Evolutionary conservation across 2,113 vertebrate species (phyloP).

Genomic region (Ceratotherium simum): DNA sequence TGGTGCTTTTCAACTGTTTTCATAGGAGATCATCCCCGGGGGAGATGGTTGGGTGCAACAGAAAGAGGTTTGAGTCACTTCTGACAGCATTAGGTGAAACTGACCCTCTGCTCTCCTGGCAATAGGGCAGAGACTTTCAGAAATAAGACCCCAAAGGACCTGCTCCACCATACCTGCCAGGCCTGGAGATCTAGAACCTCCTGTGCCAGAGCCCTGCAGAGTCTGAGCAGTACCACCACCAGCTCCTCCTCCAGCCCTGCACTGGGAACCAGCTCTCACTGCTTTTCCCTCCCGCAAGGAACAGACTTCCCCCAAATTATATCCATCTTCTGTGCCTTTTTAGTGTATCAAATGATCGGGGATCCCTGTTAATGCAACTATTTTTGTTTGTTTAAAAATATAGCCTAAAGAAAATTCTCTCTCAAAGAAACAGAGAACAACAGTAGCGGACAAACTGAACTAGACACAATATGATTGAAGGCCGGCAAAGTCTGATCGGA

Average conservation of each 20-base stretch:
- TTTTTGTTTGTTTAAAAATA: neutral
- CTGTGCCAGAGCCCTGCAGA: neutral
- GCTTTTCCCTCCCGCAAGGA: neutral
- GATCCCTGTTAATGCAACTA: neutral
- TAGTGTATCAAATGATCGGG: neutral
- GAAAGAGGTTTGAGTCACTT: neutral
- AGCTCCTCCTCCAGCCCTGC: neutral
- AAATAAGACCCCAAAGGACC: neutral
- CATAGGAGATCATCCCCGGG: neutral
- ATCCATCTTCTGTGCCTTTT: neutral
- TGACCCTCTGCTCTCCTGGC: neutral
- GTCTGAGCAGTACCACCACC: neutral
- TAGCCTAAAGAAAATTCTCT: neutral
- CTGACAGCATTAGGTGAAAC: neutral
- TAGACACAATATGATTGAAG: neutral
- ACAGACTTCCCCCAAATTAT: neutral
- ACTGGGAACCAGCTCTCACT: neutral
- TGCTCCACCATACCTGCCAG: neutral
- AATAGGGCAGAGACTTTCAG: neutral
- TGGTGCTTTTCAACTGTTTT: neutral
- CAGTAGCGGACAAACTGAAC: neutral
- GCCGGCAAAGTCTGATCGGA: neutral
- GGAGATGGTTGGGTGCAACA: neutral
- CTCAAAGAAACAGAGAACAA: neutral
- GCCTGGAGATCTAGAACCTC: neutral